phyloP scores from a whole-genome alignment of 2,113 vertebrate species.

The Oenanthe oenanthe region DNA sequence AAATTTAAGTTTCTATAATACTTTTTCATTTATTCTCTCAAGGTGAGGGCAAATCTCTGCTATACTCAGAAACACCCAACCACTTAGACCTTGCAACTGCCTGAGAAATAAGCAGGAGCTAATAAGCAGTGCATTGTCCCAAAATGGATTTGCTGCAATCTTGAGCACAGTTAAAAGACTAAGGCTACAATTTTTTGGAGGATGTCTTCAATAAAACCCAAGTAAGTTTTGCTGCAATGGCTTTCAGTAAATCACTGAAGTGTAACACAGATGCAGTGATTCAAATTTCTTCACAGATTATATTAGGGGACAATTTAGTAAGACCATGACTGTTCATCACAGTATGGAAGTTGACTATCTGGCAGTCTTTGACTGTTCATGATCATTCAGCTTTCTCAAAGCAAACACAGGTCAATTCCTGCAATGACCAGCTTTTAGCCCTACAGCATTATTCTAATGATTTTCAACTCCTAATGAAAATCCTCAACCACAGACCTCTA shows the following conservation, averaged over 20 bases:
- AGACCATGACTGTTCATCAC: neutral
- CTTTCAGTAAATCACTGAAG: neutral
- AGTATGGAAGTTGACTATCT: neutral
- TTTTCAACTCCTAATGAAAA: neutral
- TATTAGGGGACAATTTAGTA: neutral
- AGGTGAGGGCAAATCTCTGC: neutral
- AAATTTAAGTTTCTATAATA: neutral
- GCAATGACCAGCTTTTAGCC: neutral
- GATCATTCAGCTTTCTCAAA: neutral
- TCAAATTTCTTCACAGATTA: neutral
- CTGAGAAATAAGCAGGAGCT: neutral
- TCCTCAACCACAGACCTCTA: neutral
- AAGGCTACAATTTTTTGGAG: neutral
- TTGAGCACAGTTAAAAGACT: neutral
- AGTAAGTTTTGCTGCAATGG: neutral
- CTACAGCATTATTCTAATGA: neutral
- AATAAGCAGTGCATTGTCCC: neutral
- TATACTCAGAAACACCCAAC: neutral
- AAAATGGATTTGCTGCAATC: neutral
- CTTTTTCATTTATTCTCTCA: neutral
- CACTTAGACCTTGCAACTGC: neutral
- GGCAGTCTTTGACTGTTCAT: neutral
- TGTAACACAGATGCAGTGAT: neutral
- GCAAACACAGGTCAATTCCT: neutral
- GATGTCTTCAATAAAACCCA: neutral